A percentile compares a stretch with the other conserved stretches of the same genome.
Evolutionary conservation across 2,888 invertebrate species (phyloP).

Genomic region (Galeopsomyia nigrocyanea): DNA sequence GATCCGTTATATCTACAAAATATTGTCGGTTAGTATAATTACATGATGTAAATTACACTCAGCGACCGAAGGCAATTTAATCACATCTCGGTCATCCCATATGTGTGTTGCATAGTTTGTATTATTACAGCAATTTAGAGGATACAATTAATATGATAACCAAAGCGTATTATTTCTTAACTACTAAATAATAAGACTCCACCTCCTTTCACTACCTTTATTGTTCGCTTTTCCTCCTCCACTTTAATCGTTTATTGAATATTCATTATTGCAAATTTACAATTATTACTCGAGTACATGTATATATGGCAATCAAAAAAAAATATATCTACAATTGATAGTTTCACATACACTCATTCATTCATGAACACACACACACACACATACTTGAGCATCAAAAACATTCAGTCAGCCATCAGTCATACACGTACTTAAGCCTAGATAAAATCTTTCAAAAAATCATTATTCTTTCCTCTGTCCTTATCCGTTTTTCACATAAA

Average conservation of each 20-base stretch:
- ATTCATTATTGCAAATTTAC: slow-evolving; percentile 22
- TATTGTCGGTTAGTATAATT: slow-evolving; percentile 43
- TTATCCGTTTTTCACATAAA: slow-evolving; percentile 10
- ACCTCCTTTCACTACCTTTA: not conserved
- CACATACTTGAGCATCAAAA: slow-evolving; percentile 17
- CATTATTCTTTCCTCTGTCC: not conserved
- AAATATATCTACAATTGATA: slow-evolving; percentile 33
- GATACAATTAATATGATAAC: slow-evolving; percentile 26
- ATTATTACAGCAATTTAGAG: slow-evolving; percentile 28
- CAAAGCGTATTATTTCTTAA: slow-evolving; percentile 36
- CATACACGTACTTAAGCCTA: slow-evolving; percentile 8
- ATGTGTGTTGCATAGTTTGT: slow-evolving; percentile 17
- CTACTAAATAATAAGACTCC: slow-evolving; percentile 15
- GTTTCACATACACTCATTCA: slow-evolving; percentile 17
- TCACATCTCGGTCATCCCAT: slow-evolving; percentile 28
- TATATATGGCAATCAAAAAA: slow-evolving; percentile 27
- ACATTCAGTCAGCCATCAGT: not conserved
- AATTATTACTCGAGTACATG: slow-evolving; percentile 17
- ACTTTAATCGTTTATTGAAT: not conserved
- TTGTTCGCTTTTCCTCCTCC: slow-evolving; percentile 17
- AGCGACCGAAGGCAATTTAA: slow-evolving; percentile 41
- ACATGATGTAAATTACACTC: slow-evolving; percentile 43
- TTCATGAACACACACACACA: slow-evolving; percentile 23
- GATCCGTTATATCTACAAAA: slow-evolving; percentile 44
- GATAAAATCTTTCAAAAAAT: slow-evolving; percentile 14